phyloP scores from a whole-genome alignment of 2,888 invertebrate species.

The Plebejus anna region DNA sequence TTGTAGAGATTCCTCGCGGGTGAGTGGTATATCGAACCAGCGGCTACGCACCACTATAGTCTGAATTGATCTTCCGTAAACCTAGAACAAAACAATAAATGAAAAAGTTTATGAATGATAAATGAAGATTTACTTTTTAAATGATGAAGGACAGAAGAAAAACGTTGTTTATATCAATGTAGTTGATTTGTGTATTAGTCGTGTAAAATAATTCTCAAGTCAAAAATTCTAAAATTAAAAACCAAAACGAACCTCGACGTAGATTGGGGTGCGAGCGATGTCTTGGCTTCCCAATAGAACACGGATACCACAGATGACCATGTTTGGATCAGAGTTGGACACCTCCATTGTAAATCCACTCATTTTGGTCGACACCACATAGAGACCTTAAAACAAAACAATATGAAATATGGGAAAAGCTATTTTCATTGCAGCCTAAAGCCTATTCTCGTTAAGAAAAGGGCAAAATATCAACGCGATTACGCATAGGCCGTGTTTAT shows the following conservation, averaged over 20 bases:
- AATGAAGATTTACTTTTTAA: no score
- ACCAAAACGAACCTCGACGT: constrained; percentile 81
- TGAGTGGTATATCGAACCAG: constrained; percentile 97
- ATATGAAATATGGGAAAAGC: not conserved
- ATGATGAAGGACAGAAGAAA: no score
- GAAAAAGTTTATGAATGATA: not conserved
- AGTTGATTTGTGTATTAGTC: no score
- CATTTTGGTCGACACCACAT: constrained; percentile 95
- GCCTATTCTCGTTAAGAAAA: no score
- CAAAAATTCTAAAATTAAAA: not conserved
- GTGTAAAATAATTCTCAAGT: no score
- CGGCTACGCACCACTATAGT: constrained; percentile 87
- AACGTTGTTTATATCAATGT: no score
- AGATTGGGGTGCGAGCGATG: constrained; percentile 86
- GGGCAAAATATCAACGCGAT: no score
- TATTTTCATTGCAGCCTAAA: no score
- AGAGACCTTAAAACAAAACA: constrained; percentile 82
- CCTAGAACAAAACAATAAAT: constrained; percentile 49
- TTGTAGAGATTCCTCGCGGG: constrained; percentile 94
- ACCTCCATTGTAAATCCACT: constrained; percentile 94
- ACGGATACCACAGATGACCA: constrained; percentile 94
- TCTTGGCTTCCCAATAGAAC: constrained; percentile 93
- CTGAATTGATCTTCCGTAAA: constrained; percentile 86
- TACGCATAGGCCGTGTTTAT: no score
- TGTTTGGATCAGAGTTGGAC: constrained; percentile 90